These are phyloP conservation scores for Takifugu rubripes DNA, from an alignment of 2,797 vertebrate species.

Conservation along the genomic window DNA sequence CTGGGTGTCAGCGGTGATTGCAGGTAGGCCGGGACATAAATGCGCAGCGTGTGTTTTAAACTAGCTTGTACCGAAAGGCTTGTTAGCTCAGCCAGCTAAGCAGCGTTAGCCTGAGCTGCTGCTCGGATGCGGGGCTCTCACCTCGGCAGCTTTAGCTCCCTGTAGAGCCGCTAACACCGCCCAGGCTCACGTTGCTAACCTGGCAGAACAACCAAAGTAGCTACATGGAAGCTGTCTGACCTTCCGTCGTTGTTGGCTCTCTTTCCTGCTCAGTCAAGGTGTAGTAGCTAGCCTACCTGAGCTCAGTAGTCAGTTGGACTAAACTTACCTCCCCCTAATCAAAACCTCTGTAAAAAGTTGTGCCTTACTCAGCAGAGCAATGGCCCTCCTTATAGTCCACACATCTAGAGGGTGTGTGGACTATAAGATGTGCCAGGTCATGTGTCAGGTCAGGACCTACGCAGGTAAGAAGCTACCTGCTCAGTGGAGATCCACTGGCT, in stretches of 20 bases:
- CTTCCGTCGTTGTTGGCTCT: not conserved
- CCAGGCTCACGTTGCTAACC: constrained; percentile 6
- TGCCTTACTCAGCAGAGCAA: constrained; percentile 26
- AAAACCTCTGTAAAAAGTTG: constrained; percentile 29
- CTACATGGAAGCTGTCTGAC: not conserved
- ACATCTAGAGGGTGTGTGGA: too few relatives aligned
- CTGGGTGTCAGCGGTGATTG: constrained; percentile 56
- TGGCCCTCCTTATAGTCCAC: not conserved
- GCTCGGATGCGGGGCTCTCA: constrained; percentile 51
- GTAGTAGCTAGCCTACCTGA: constrained; percentile 28
- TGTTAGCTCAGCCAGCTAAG: constrained; percentile 60
- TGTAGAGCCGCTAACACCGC: not conserved
- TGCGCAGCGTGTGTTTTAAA: not conserved
- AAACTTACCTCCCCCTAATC: constrained; percentile 42
- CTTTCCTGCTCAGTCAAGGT: not conserved
- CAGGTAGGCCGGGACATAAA: constrained; percentile 47
- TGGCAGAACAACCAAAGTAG: not conserved
- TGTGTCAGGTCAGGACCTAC: too few relatives aligned
- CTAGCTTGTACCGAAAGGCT: constrained; percentile 13
- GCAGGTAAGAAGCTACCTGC: too few relatives aligned
- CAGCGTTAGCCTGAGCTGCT: constrained; percentile 42
- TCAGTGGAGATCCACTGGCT: too few relatives aligned
- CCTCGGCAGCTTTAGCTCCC: constrained; percentile 23
- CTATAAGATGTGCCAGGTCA: too few relatives aligned
- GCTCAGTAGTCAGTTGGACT: not conserved